A percentile compares a stretch with the other conserved stretches of the same genome.
Conservation (phyloP, 30 jellyfish, hydroid and myxozoan species). For the Aurelia coerulea region DNA sequence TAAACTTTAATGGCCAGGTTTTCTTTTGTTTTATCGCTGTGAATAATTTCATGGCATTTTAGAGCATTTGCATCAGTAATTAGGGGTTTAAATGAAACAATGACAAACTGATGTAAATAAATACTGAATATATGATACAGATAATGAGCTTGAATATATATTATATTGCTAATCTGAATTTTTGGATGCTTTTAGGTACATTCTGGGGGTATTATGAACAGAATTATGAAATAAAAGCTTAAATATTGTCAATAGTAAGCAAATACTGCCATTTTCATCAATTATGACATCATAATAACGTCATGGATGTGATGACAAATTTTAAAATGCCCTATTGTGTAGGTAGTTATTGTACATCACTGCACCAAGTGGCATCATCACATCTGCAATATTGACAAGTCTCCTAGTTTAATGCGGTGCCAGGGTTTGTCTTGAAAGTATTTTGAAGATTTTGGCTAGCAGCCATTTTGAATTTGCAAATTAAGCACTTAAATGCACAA, state of each 20-base stretch:
- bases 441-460: not conserved
- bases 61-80: no score
- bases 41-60: no score
- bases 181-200: not conserved
- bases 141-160: not conserved
- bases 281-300: not conserved
- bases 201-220: not conserved
- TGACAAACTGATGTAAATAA: no score
- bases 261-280: slow-evolving; percentile 5
- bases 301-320: slow-evolving; percentile 10
- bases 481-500: no score
- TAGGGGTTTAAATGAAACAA: no score
- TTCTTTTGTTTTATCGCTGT: no score
- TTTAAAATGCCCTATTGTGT: slow-evolving; percentile 15
- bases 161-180: not conserved
- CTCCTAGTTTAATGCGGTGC: slow-evolving; percentile 5
- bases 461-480: no score
- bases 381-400: not conserved
- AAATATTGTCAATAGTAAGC: not conserved
- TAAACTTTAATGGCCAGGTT: not conserved
- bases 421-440: not conserved
- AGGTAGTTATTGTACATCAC: slow-evolving; percentile 12
- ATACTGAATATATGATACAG: no score
- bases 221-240: not conserved
- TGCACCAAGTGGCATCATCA: not conserved